These are phyloP conservation scores for Nasonia oneida DNA, from an alignment of 2,888 invertebrate genomes.

Conservation along the genomic window DNA sequence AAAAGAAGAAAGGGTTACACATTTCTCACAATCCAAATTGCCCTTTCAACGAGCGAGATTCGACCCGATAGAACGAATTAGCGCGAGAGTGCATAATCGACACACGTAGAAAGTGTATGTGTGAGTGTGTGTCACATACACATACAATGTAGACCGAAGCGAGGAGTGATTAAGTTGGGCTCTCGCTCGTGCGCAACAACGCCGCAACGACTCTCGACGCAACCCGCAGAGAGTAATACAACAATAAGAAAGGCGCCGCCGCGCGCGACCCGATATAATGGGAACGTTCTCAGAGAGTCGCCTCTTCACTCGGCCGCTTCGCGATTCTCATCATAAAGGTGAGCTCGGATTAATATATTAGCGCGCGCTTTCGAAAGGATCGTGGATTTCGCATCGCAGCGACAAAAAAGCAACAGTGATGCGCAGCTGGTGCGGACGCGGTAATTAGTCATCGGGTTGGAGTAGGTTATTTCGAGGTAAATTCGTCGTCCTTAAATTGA, in stretches of 20 bases:
- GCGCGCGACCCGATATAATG: conserved; percentile 28
- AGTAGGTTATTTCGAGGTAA: too few species aligned
- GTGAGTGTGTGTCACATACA: background rate
- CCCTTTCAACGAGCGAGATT: background rate
- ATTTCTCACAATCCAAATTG: conserved; percentile 10
- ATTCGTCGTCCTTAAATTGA: too few species aligned
- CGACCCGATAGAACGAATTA: background rate
- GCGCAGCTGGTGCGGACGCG: background rate
- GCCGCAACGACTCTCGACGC: background rate
- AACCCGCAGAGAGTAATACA: background rate
- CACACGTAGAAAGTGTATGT: background rate
- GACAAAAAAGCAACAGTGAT: background rate
- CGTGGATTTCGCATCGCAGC: conserved; percentile 14
- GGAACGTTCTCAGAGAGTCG: conserved; percentile 48
- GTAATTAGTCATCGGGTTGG: background rate
- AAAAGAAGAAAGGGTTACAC: background rate
- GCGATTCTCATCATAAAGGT: conserved; percentile 34
- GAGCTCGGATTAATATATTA: conserved; percentile 35
- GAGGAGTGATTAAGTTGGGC: conserved; percentile 28
- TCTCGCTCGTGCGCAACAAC: conserved; percentile 11
- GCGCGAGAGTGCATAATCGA: conserved; percentile 4
- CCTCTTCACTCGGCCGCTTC: background rate
- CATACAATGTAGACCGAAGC: background rate
- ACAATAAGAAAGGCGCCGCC: conserved; percentile 32
- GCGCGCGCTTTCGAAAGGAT: conserved; percentile 27